These are phyloP conservation scores for Ceyx margarethae DNA, from an alignment of 2,113 vertebrate genomes.

Conservation along the genomic window DNA sequence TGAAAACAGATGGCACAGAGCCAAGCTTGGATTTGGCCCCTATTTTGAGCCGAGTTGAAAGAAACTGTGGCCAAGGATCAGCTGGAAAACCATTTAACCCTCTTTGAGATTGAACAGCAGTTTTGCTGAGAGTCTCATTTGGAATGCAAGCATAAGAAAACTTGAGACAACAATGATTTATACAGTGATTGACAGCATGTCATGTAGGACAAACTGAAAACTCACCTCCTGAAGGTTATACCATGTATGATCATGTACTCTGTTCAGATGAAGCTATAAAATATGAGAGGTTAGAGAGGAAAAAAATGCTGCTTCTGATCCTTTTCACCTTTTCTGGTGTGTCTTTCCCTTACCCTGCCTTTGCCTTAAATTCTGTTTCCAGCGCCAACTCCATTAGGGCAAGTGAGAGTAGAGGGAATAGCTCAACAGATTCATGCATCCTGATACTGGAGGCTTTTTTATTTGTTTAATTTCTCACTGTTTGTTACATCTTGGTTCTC, in stretches of 20 bases:
- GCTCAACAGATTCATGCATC: not conserved
- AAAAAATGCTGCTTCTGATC: not conserved
- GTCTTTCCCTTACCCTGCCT: not conserved
- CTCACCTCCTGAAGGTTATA: not conserved
- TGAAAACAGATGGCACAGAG: not conserved
- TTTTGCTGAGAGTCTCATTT: not conserved
- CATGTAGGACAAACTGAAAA: not conserved
- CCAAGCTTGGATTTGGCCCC: conserved; percentile 6
- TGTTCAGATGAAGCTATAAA: not conserved
- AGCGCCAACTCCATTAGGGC: not conserved
- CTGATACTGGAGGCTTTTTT: not conserved
- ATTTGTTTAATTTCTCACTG: not conserved
- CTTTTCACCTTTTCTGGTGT: not conserved
- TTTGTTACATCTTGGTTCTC: not conserved
- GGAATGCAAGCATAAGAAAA: conserved; percentile 5
- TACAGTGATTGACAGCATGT: not conserved
- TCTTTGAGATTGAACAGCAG: not conserved
- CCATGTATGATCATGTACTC: not conserved
- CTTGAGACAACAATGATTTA: not conserved
- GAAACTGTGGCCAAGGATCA: conserved; percentile 30
- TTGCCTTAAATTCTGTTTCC: not conserved
- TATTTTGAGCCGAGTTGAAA: conserved; percentile 1
- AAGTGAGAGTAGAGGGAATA: not conserved
- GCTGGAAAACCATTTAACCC: conserved; percentile 46
- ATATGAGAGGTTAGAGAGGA: not conserved